Evolutionary conservation across 30 jellyfish, hydroid and myxozoan genomes (phyloP), one percentile per base, ranked within the genome.

Genomic region (Sanderia malayensis): DNA sequence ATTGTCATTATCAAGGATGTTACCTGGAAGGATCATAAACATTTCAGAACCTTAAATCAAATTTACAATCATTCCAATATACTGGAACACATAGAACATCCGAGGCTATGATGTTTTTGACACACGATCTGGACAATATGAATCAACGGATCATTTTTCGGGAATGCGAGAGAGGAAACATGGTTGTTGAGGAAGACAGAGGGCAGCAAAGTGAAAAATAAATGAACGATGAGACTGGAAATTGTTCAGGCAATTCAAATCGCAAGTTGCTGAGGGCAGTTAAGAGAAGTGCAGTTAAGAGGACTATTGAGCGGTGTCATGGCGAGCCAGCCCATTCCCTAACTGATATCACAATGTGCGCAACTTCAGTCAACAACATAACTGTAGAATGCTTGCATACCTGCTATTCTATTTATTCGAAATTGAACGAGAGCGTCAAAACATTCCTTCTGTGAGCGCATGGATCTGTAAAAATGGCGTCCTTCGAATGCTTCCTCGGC

Each of bases 1-100:
- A 49, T 49, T 49, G 64, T 49, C 64, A 49, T 11, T 49, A 49
- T 23, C 49, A 31, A 28, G 46, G 49, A 61, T 20, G 73, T 61
- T 61, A 3, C 23, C 49, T 26, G 73, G 11, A 31, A 61, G 19
- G 49, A 26, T 61, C 8, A 49, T 4, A 49, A 49, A 49, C 2
- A 6, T 2, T 49, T 4, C 8, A 49, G 64, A 49, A 49, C 18
- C 64, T 49, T 49, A 49, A 4, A 49, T 19, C 8, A 49, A 4
- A 49, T 4, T 49, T 49, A 49, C 64, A 49, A 49, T 49, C 18
- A 49, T 49, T n/a, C n/a, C n/a, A n/a, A n/a, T n/a, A n/a, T n/a
- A n/a, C n/a, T n/a, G 18, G 64, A 49, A 24, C 64, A 49, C 27
- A 2, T 49, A 2, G 18, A 49, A 4, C 64, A 49, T 49, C 64